Evolutionary conservation across 2,113 vertebrate genomes (phyloP).

Genomic region (Sylvilagus bachmani): DNA sequence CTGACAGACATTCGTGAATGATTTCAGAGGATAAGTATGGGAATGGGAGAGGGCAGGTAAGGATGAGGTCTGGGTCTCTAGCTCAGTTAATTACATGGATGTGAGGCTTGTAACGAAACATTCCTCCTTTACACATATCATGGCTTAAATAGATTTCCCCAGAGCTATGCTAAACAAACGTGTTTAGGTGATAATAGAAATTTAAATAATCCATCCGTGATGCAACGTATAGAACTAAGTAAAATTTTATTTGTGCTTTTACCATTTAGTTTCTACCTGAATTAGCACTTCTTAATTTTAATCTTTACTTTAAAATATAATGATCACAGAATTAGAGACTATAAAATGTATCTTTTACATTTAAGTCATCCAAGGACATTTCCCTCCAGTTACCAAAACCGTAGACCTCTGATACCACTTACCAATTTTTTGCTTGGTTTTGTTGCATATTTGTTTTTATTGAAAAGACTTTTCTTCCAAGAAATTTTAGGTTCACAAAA

Average conservation of each 20-base stretch:
- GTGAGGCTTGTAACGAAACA: not conserved
- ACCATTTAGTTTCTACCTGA: constrained; percentile 1
- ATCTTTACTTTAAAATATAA: constrained; percentile 36
- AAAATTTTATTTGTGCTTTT: constrained; percentile 24
- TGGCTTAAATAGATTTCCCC: not conserved
- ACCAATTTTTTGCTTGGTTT: not conserved
- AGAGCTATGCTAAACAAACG: constrained; percentile 51
- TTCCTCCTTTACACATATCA: not conserved
- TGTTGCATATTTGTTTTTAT: not conserved
- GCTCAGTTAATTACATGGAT: not conserved
- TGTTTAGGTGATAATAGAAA: not conserved
- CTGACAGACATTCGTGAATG: not conserved
- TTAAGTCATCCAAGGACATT: not conserved
- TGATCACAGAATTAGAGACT: not conserved
- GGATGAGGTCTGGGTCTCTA: not conserved
- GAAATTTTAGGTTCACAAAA: not conserved
- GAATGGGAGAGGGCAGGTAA: not conserved
- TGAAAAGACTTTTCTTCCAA: not conserved
- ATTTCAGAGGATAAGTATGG: not conserved
- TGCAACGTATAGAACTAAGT: not conserved
- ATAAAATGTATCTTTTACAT: constrained; percentile 6
- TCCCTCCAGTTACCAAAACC: constrained; percentile 3
- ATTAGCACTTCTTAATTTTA: constrained; percentile 28
- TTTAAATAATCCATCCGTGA: constrained; percentile 15
- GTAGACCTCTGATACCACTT: constrained; percentile 12